Conservation (phyloP, 2,888 invertebrate genomes). For the Bellardia bayeri region DNA sequence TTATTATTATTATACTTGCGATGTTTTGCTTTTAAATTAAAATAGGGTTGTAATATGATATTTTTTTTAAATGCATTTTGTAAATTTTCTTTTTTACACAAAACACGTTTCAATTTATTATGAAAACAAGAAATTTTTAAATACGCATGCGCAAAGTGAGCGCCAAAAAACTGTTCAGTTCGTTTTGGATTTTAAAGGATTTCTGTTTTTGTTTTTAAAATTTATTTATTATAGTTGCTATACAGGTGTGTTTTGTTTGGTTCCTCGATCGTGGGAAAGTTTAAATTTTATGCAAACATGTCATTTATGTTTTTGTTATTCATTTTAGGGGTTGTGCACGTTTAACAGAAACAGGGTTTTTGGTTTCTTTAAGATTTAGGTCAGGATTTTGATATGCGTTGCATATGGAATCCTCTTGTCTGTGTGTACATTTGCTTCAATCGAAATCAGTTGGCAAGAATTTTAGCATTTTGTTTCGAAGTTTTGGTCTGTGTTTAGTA, state of each 20-base stretch:
- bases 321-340: constrained; percentile 17
- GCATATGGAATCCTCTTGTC: not conserved
- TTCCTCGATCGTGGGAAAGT: constrained; percentile 60
- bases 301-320: not conserved
- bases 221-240: constrained; percentile 20
- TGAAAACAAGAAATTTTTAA: constrained; percentile 25
- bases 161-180: constrained; percentile 29
- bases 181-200: constrained; percentile 40
- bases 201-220: constrained; percentile 42
- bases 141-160: constrained; percentile 72
- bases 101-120: constrained; percentile 62
- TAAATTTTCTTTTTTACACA: constrained; percentile 35
- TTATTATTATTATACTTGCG: constrained; percentile 16
- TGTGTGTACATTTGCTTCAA: not conserved
- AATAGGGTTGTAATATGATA: constrained; percentile 67
- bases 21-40: not conserved
- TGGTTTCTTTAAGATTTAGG: constrained; percentile 2
- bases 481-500: constrained; percentile 53
- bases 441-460: not conserved
- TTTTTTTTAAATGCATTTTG: constrained; percentile 46
- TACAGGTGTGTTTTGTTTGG: constrained; percentile 59
- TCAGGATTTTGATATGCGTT: not conserved
- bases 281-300: constrained; percentile 53
- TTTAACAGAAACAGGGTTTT: not conserved
- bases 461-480: constrained; percentile 1